These are phyloP conservation scores for Setophaga petechia DNA, from an alignment of 2,113 vertebrate genomes.

Conservation along the genomic window DNA sequence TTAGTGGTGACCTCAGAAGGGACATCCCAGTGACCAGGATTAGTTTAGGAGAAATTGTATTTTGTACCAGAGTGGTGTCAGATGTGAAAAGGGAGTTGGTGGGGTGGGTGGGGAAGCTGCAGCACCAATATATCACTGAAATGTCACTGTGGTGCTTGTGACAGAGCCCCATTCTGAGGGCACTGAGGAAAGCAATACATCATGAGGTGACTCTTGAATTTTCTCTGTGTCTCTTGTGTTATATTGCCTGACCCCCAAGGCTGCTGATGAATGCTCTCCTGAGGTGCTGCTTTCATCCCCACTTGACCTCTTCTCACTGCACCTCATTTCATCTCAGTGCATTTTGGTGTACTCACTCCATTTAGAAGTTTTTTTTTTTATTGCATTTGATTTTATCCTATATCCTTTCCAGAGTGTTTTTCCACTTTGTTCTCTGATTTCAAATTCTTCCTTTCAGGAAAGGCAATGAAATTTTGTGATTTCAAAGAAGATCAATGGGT, in stretches of 20 bases:
- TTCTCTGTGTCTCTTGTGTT: constrained; percentile 29
- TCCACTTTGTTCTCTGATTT: not conserved
- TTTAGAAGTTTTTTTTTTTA: not conserved
- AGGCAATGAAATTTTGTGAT: not conserved
- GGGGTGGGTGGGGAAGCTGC: not conserved
- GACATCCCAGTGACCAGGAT: not conserved
- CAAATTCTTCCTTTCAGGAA: not conserved
- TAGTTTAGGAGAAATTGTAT: not conserved
- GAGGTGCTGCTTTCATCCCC: not conserved
- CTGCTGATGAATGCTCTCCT: constrained; percentile 40
- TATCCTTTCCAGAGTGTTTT: not conserved
- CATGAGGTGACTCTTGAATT: constrained; percentile 35
- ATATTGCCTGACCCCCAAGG: constrained; percentile 46
- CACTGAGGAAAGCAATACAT: not conserved
- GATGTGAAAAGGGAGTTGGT: not conserved
- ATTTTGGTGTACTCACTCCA: not conserved
- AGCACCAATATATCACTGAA: not conserved
- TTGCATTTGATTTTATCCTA: not conserved
- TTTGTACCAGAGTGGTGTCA: not conserved
- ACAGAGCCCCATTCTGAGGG: not conserved
- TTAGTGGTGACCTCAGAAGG: not conserved
- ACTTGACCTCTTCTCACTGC: not conserved
- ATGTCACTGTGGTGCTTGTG: not conserved
- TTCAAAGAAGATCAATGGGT: not conserved
- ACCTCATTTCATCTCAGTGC: not conserved